Percentiles rank a stretch among this genome's conserved stretches.
phyloP scores from a whole-genome alignment of 2,888 invertebrate species.

The Drosophila pullipes region DNA sequence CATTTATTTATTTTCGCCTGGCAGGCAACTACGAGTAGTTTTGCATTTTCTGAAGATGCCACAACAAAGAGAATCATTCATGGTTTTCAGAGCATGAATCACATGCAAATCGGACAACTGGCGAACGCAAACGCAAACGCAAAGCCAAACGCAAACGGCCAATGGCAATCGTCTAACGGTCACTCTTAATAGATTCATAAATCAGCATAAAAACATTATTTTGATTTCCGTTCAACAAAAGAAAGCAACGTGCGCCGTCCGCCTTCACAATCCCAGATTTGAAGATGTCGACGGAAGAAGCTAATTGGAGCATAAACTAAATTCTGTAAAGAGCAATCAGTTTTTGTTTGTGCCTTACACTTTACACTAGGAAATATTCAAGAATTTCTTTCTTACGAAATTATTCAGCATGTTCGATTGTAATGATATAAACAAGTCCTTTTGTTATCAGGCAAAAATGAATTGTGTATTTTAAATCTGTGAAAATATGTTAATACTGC shows the following conservation, averaged over 20 bases:
- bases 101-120: conserved; percentile 72
- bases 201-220: conserved; percentile 80
- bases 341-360: conserved; percentile 24
- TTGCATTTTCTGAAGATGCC: conserved; percentile 53
- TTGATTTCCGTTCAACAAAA: conserved; percentile 79
- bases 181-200: conserved; percentile 80
- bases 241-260: conserved; percentile 35
- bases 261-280: conserved; percentile 16
- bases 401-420: not conserved
- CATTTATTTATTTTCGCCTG: conserved; percentile 70
- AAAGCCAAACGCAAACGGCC: conserved; percentile 33
- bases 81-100: conserved; percentile 82
- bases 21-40: conserved; percentile 36
- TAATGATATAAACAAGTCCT: not conserved
- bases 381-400: not conserved
- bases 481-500: not conserved
- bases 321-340: conserved; percentile 31
- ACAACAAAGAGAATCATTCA: conserved; percentile 75
- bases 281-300: conserved; percentile 61
- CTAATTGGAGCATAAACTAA: conserved; percentile 79
- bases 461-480: not conserved
- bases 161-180: conserved; percentile 31
- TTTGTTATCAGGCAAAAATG: not conserved
- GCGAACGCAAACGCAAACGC: not conserved
- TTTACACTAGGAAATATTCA: not conserved